phyloP scores from a whole-genome alignment of 92 coral and sea anemone species.

The Actinernus sp. region DNA sequence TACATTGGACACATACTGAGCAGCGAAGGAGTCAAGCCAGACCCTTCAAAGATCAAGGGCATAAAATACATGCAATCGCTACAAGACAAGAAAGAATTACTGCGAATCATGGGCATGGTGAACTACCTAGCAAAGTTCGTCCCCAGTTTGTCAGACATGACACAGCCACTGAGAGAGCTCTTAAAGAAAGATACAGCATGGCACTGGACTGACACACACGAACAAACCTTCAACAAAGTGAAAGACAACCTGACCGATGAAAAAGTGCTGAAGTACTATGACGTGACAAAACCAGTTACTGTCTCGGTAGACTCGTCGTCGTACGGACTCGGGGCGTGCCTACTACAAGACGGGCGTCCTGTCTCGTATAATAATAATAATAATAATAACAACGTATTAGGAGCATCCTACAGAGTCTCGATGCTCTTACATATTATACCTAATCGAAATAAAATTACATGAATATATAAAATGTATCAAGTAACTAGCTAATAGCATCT shows the following conservation, averaged over 20 bases:
- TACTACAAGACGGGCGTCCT: slow-evolving; percentile 62
- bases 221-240: slow-evolving; percentile 19
- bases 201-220: slow-evolving; percentile 35
- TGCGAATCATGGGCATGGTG: slow-evolving; percentile 13
- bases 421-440: no score
- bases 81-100: no score
- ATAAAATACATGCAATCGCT: neutral
- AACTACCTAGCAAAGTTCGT: slow-evolving; percentile 15
- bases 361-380: no score
- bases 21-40: neutral
- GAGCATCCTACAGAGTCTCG: no score
- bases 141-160: slow-evolving; percentile 4
- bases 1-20: no score
- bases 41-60: neutral
- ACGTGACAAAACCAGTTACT: slow-evolving; percentile 29
- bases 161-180: slow-evolving; percentile 12
- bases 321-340: slow-evolving; percentile 58
- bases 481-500: no score
- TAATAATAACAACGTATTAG: no score
- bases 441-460: no score
- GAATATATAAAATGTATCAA: no score
- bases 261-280: no score
- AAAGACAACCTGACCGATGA: slow-evolving; percentile 39
- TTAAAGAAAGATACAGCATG: slow-evolving; percentile 21
- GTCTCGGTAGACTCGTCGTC: slow-evolving; percentile 60